Conservation (phyloP, 2,797 vertebrate species). For the Bradypodion ventrale region DNA sequence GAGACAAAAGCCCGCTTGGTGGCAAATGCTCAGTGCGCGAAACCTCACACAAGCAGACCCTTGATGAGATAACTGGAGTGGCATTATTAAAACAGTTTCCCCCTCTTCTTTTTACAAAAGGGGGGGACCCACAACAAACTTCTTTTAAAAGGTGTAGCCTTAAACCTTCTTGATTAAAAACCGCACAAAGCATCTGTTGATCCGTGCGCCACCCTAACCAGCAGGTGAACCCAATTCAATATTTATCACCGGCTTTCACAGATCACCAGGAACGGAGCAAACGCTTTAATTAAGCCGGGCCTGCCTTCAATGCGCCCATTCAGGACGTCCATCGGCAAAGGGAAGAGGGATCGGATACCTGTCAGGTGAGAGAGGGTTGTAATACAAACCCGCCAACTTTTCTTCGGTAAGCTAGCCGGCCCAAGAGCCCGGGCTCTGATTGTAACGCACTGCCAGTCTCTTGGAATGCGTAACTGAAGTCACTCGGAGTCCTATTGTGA, state of each 20-base stretch:
- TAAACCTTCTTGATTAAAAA: constrained; percentile 80
- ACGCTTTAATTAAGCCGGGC: constrained; percentile 99
- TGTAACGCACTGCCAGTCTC: constrained; percentile 85
- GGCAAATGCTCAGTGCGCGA: constrained; percentile 78
- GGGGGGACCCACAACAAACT: neutral
- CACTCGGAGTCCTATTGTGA: constrained; percentile 82
- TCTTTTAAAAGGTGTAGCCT: constrained; percentile 68
- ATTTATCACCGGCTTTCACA: constrained; percentile 99
- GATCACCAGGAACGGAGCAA: constrained; percentile 98
- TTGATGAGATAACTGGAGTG: constrained; percentile 76
- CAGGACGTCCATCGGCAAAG: constrained; percentile 93
- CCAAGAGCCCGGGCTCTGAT: constrained; percentile 79
- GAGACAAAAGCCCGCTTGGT: constrained; percentile 76
- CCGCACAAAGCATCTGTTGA: constrained; percentile 96
- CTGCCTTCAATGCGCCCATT: constrained; percentile 99
- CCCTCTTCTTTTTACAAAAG: constrained; percentile 64
- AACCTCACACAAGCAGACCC: constrained; percentile 87
- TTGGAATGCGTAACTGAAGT: constrained; percentile 84
- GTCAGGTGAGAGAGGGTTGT: constrained; percentile 96
- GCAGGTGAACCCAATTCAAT: constrained; percentile 99
- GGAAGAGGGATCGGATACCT: constrained; percentile 89
- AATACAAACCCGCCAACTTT: constrained; percentile 90
- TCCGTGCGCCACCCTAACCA: constrained; percentile 95
- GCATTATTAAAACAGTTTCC: constrained; percentile 76
- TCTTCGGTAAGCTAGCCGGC: constrained; percentile 81